Percentiles rank a stretch among this genome's conserved stretches.
These are phyloP conservation scores for Drosophila mayri DNA, from an alignment of 1,140 invertebrate species.

Conservation along the genomic window DNA sequence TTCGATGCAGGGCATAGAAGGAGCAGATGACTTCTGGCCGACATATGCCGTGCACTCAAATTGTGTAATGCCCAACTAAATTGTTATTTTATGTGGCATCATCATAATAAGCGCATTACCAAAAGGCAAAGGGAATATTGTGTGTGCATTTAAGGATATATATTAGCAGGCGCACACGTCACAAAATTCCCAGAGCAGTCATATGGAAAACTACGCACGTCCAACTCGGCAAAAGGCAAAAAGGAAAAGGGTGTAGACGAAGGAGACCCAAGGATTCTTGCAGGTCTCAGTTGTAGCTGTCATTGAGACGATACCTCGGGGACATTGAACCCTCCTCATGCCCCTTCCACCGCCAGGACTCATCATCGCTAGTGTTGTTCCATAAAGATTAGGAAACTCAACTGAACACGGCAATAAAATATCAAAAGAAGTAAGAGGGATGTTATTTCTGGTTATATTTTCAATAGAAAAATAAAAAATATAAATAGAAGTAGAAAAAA, in stretches of 20 bases:
- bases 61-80: constrained; percentile 79
- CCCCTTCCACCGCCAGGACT: not conserved
- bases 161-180: constrained; percentile 41
- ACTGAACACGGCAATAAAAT: not conserved
- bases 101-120: constrained; percentile 81
- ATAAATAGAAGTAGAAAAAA: not conserved
- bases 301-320: constrained; percentile 75
- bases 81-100: constrained; percentile 83
- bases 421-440: not conserved
- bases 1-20: constrained; percentile 41
- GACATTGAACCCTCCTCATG: constrained; percentile 67
- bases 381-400: not conserved
- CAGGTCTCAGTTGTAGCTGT: constrained; percentile 55
- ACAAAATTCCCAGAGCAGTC: constrained; percentile 55
- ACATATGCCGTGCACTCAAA: constrained; percentile 63
- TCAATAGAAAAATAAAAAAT: no score
- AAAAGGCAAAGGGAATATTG: constrained; percentile 43
- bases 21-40: constrained; percentile 56
- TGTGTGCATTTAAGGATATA: constrained; percentile 40
- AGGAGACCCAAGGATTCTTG: constrained; percentile 12
- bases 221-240: constrained; percentile 15
- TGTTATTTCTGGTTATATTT: no score
- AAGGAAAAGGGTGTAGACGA: constrained; percentile 26
- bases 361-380: not conserved
- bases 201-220: constrained; percentile 80